These are phyloP conservation scores for Leptarthrus brevirostris DNA, from an alignment of 2,888 invertebrate species.

Conservation along the genomic window DNA sequence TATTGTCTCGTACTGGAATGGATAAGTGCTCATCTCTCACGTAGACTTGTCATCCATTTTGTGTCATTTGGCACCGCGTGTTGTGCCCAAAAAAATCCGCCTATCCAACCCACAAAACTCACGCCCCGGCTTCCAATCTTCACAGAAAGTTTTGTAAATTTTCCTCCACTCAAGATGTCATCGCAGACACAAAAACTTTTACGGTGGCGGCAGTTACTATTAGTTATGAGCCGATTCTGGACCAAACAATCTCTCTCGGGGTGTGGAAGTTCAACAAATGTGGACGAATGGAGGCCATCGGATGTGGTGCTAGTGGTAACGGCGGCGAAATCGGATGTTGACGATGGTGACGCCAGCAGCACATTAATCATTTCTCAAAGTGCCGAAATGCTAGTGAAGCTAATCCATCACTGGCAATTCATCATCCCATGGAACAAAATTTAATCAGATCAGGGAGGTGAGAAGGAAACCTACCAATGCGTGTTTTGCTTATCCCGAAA, in stretches of 20 bases:
- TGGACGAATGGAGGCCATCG: background rate
- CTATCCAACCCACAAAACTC: background rate
- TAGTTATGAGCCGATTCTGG: background rate
- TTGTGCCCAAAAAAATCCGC: background rate
- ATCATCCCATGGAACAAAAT: constrained; percentile 43
- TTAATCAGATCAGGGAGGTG: constrained; percentile 46
- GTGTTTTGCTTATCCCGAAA: constrained; percentile 23
- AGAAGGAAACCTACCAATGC: constrained; percentile 3
- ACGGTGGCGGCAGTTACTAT: constrained; percentile 11
- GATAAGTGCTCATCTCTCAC: constrained; percentile 10
- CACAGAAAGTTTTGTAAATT: constrained; percentile 25
- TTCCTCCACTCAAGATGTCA: constrained; percentile 24
- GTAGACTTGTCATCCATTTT: constrained; percentile 25
- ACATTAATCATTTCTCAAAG: constrained; percentile 48
- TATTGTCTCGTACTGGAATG: background rate
- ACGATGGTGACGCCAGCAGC: constrained; percentile 28
- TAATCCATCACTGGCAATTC: constrained; percentile 49
- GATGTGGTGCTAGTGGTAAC: background rate
- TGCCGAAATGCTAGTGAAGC: constrained; percentile 47
- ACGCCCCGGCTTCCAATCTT: background rate
- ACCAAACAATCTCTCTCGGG: background rate
- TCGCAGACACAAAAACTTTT: background rate
- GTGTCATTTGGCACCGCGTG: constrained; percentile 29
- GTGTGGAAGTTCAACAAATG: constrained; percentile 16
- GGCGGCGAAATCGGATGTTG: constrained; percentile 18